phyloP scores from a whole-genome alignment of 2,113 vertebrate species.

The Lipotes vexillifer region DNA sequence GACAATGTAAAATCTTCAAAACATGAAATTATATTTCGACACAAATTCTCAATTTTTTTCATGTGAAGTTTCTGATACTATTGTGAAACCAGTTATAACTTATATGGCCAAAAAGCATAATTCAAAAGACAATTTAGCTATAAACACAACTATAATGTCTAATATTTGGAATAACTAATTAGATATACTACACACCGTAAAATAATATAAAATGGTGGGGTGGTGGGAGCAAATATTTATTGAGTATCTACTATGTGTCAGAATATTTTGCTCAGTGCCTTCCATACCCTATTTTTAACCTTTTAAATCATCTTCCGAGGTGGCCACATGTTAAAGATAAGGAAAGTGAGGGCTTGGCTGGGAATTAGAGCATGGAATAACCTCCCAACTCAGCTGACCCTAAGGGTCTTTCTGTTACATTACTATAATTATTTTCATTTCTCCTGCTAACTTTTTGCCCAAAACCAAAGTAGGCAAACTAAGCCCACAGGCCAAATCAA shows the following conservation, averaged over 20 bases:
- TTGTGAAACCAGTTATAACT: background rate
- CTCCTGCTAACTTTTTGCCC: background rate
- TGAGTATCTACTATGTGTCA: background rate
- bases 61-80: background rate
- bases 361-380: background rate
- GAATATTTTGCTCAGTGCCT: background rate
- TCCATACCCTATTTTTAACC: background rate
- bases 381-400: background rate
- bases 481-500: conserved; percentile 20
- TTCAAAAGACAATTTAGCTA: background rate
- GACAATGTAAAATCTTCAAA: background rate
- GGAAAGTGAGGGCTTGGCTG: background rate
- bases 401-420: background rate
- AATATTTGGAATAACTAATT: background rate
- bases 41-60: background rate
- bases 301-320: background rate
- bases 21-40: background rate
- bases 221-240: background rate
- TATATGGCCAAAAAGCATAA: background rate
- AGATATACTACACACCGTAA: background rate
- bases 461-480: background rate
- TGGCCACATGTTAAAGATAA: background rate
- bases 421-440: conserved; percentile 16
- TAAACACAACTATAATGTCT: background rate
- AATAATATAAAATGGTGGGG: background rate